Evolutionary conservation across 2,888 invertebrate genomes (phyloP).

Genomic region (Neoscelio sp.): DNA sequence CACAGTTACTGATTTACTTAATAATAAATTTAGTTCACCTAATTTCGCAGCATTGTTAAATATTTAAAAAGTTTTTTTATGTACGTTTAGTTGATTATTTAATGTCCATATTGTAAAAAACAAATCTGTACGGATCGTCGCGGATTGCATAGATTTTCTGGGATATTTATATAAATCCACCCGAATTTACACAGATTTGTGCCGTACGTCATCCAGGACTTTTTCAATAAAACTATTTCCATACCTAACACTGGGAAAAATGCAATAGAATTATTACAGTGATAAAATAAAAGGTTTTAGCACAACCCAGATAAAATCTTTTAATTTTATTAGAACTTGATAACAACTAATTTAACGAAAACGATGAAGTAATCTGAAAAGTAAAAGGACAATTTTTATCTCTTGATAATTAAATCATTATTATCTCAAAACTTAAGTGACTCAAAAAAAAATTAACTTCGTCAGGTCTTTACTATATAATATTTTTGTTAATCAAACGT

Average conservation of each 20-base stretch:
- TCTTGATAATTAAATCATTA: too few species aligned
- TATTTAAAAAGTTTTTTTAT: too few species aligned
- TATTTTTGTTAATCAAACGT: constrained; percentile 2
- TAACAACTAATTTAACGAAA: too few species aligned
- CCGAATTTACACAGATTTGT: constrained; percentile 56
- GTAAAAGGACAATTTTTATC: too few species aligned
- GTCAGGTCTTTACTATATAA: too few species aligned
- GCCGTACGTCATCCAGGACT: constrained; percentile 50
- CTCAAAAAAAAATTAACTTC: too few species aligned
- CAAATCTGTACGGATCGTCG: constrained; percentile 43
- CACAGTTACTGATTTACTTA: too few species aligned
- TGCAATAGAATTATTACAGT: constrained; percentile 37
- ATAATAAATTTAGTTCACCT: too few species aligned
- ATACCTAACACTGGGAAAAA: constrained; percentile 32
- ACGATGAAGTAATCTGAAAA: too few species aligned
- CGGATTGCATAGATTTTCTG: constrained; percentile 50
- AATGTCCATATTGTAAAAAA: constrained; percentile 46
- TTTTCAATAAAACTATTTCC: constrained; percentile 58
- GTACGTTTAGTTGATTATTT: too few species aligned
- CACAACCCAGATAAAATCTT: constrained; percentile 17
- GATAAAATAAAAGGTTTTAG: constrained; percentile 41
- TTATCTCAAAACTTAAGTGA: too few species aligned
- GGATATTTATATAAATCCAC: constrained; percentile 58
- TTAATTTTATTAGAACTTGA: constrained; percentile 10
- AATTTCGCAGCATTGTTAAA: too few species aligned